A percentile compares a stretch with the other conserved stretches of the same genome.
These are phyloP conservation scores for Alloscopus bannaensis DNA, from an alignment of 2,888 invertebrate species.

Conservation along the genomic window DNA sequence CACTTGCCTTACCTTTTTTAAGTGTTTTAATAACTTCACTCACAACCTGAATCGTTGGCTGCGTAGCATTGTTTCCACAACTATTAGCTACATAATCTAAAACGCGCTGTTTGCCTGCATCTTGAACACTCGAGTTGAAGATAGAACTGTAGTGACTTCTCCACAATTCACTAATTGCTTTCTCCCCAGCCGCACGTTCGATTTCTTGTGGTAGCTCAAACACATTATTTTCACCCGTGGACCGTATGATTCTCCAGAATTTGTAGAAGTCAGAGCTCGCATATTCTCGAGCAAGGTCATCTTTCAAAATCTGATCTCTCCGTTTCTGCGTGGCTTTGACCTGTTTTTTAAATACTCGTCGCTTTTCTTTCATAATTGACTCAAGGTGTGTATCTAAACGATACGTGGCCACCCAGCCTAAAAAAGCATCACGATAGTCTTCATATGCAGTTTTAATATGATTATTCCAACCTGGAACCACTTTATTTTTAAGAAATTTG, in stretches of 20 bases:
- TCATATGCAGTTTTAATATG: not conserved
- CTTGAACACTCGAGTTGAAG: not conserved
- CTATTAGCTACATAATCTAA: not conserved
- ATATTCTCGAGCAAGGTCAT: not conserved
- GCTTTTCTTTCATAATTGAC: not conserved
- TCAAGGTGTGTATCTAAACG: not conserved
- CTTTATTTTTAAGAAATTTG: not conserved
- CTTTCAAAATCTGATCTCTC: not conserved
- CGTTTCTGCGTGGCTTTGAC: not conserved
- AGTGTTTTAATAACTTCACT: not conserved
- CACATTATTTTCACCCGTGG: not conserved
- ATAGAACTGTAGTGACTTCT: not conserved
- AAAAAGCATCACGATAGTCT: not conserved
- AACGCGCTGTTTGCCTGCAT: not conserved
- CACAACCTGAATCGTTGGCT: not conserved
- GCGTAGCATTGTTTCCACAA: not conserved
- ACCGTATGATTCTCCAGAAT: slow-evolving; percentile 19
- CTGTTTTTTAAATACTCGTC: not conserved
- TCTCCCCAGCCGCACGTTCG: not conserved
- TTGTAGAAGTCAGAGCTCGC: slow-evolving; percentile 18
- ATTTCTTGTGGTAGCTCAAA: not conserved
- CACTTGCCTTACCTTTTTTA: slow-evolving; percentile 9
- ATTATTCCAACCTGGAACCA: slow-evolving; percentile 4
- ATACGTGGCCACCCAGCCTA: not conserved
- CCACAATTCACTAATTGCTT: slow-evolving; percentile 23